Evolutionary conservation across 1,140 invertebrate genomes (phyloP).

Genomic region (Oncopodura yosiiana): DNA sequence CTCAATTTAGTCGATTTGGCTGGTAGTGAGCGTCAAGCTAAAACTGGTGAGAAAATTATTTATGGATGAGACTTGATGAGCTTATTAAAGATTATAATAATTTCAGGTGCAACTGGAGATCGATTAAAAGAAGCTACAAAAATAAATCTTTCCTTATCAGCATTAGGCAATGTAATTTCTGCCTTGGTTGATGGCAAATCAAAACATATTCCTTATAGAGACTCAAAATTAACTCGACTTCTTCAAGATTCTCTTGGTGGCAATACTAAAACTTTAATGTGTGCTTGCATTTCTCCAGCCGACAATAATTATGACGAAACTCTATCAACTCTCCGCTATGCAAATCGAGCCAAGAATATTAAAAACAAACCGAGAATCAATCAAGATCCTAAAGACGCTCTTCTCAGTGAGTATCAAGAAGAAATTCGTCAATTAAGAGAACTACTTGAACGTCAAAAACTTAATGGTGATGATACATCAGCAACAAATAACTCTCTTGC

Average conservation of each 20-base stretch:
- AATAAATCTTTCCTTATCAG: constrained; percentile 88
- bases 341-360: constrained; percentile 86
- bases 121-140: constrained; percentile 86
- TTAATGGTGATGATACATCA: background rate
- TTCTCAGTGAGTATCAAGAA: constrained; percentile 76
- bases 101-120: constrained; percentile 64
- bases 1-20: constrained; percentile 85
- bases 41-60: constrained; percentile 50
- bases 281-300: constrained; percentile 82
- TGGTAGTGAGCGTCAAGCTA: constrained; percentile 74
- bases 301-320: constrained; percentile 86
- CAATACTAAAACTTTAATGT: constrained; percentile 89
- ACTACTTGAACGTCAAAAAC: constrained; percentile 48
- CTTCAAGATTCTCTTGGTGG: constrained; percentile 84
- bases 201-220: constrained; percentile 84
- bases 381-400: constrained; percentile 86
- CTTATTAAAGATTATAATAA: background rate
- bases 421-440: constrained; percentile 66
- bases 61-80: background rate
- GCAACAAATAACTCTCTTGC: background rate
- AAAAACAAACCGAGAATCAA: constrained; percentile 86
- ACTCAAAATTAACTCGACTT: constrained; percentile 84
- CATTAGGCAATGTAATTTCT: constrained; percentile 88
- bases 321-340: constrained; percentile 73
- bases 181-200: constrained; percentile 80